These are phyloP conservation scores for Melanophora roralis DNA, from an alignment of 2,888 invertebrate species.

Conservation along the genomic window DNA sequence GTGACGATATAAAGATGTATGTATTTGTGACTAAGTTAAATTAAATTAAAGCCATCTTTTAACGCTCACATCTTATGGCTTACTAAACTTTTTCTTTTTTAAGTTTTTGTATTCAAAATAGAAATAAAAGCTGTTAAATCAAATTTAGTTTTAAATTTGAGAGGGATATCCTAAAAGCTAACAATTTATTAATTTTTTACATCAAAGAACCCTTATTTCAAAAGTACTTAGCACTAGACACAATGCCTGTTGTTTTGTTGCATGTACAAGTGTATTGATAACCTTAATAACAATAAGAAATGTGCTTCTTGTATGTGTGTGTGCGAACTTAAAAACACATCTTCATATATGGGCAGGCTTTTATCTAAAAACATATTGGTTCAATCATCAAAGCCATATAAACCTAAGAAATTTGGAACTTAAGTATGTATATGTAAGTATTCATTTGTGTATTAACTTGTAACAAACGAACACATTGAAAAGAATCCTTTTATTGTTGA, in stretches of 20 bases:
- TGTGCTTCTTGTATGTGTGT: too few species aligned
- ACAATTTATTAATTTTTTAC: slow-evolving; percentile 27
- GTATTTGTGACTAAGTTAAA: too few species aligned
- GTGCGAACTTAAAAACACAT: too few species aligned
- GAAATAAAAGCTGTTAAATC: background rate
- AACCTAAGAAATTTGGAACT: slow-evolving; percentile 42
- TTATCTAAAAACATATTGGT: background rate
- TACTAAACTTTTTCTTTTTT: background rate
- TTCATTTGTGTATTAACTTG: too few species aligned
- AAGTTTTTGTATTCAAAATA: background rate
- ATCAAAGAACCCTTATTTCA: slow-evolving; percentile 32
- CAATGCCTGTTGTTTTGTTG: background rate
- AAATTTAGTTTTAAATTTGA: background rate
- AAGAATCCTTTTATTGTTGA: too few species aligned
- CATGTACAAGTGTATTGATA: background rate
- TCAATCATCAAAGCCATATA: slow-evolving; percentile 34
- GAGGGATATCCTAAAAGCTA: background rate
- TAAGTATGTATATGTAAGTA: too few species aligned
- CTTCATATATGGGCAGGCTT: too few species aligned
- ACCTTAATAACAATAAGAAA: too few species aligned
- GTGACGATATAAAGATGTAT: too few species aligned
- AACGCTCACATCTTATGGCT: background rate
- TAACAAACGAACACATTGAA: too few species aligned
- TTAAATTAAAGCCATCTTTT: background rate
- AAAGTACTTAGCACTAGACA: too few species aligned